Conservation (phyloP, 2,888 invertebrate species). For the Chorisops tibialis region DNA sequence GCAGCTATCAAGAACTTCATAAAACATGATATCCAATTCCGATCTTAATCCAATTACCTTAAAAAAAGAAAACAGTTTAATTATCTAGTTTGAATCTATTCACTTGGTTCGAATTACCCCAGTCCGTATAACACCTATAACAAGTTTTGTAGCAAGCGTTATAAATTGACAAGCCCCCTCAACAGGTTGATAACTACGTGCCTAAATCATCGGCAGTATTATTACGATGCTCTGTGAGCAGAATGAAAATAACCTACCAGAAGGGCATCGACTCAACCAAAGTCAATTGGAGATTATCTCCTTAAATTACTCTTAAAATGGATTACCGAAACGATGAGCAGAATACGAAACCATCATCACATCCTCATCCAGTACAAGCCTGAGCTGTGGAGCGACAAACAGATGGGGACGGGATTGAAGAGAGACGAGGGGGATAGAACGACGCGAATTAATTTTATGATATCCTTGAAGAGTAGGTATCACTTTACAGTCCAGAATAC, state of each 20-base stretch:
- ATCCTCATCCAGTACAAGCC: too few species aligned
- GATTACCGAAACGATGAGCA: constrained; percentile 20
- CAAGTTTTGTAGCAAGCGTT: constrained; percentile 9
- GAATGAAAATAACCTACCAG: background rate
- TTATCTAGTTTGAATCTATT: constrained; percentile 7
- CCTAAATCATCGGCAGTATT: constrained; percentile 13
- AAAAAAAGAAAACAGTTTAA: background rate
- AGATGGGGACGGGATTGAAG: too few species aligned
- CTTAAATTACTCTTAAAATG: constrained; percentile 24
- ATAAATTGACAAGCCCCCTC: constrained; percentile 14
- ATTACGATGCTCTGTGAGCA: background rate
- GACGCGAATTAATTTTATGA: background rate
- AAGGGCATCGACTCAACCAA: constrained; percentile 20
- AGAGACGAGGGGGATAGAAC: too few species aligned
- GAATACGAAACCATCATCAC: constrained; percentile 20
- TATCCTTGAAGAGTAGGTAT: background rate
- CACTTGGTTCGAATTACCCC: constrained; percentile 4
- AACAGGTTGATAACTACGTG: constrained; percentile 25
- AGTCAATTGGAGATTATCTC: constrained; percentile 26
- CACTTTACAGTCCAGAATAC: background rate
- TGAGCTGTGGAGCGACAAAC: too few species aligned
- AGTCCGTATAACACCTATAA: constrained; percentile 14
- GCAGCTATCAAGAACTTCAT: too few species aligned
- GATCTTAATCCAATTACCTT: constrained; percentile 11
- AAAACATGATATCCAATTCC: too few species aligned